phyloP scores from a whole-genome alignment of 2,888 invertebrate genomes.

The Mythimna albipuncta region DNA sequence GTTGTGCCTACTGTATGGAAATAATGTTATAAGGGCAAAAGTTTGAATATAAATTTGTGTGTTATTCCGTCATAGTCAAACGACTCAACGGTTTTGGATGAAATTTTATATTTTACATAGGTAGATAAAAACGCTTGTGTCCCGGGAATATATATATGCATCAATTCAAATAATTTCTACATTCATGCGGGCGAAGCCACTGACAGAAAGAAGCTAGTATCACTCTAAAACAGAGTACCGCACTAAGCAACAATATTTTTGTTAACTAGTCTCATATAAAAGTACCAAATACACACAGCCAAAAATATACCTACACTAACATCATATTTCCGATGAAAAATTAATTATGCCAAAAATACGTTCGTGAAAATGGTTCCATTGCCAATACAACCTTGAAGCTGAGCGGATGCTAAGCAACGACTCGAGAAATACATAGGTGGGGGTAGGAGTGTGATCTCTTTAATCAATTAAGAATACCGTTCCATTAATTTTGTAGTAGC shows the following conservation, averaged over 20 bases:
- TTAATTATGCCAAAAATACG: not conserved
- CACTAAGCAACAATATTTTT: not conserved
- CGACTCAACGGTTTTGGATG: no score
- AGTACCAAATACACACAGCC: not conserved
- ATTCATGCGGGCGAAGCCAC: no score
- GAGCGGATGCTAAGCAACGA: not conserved
- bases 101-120: no score
- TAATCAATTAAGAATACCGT: not conserved
- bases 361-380: conserved; percentile 1
- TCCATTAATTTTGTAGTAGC: no score
- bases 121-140: no score
- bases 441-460: not conserved
- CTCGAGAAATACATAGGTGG: not conserved
- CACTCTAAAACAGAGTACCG: not conserved
- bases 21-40: no score
- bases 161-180: no score
- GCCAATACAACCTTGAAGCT: not conserved
- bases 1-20: no score
- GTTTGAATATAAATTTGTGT: no score
- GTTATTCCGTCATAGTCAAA: no score
- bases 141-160: no score
- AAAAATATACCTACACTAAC: not conserved
- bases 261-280: not conserved
- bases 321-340: not conserved
- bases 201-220: not conserved